A percentile compares a stretch with the other conserved stretches of the same genome.
These are phyloP conservation scores for Muscicapa striata DNA, from an alignment of 2,797 vertebrate genomes.

Conservation along the genomic window DNA sequence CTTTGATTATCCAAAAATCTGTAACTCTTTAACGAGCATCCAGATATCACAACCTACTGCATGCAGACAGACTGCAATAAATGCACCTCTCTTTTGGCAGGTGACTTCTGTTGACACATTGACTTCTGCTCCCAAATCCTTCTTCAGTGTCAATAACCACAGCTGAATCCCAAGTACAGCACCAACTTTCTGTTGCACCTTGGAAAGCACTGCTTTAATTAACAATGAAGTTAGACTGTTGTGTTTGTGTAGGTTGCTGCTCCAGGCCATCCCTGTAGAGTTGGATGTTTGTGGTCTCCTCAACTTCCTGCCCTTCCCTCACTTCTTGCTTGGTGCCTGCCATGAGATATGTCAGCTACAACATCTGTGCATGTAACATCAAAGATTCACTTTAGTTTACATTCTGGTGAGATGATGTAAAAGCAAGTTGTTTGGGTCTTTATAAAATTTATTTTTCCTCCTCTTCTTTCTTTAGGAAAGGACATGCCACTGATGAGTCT, in stretches of 20 bases:
- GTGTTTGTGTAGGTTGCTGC: constrained; percentile 32
- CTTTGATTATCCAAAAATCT: not conserved
- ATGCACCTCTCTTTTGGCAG: not conserved
- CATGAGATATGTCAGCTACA: constrained; percentile 67
- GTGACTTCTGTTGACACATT: not conserved
- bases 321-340: constrained; percentile 68
- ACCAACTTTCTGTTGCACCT: not conserved
- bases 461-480: constrained; percentile 8
- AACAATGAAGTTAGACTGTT: not conserved
- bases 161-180: not conserved
- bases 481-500: not conserved
- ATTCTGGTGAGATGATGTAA: constrained; percentile 77
- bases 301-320: constrained; percentile 68
- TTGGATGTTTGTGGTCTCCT: constrained; percentile 76
- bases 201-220: constrained; percentile 15
- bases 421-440: constrained; percentile 66
- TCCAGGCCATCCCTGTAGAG: constrained; percentile 53
- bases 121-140: not conserved
- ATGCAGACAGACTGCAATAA: not conserved
- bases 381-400: constrained; percentile 79
- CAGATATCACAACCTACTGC: not conserved
- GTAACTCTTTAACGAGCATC: not conserved
- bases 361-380: constrained; percentile 80
- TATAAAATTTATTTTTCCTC: constrained; percentile 21
- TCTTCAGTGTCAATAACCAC: not conserved